A percentile compares a stretch with the other conserved stretches of the same genome.
Evolutionary conservation across 1,140 invertebrate genomes (phyloP).

Genomic region (Camponotus floridanus): DNA sequence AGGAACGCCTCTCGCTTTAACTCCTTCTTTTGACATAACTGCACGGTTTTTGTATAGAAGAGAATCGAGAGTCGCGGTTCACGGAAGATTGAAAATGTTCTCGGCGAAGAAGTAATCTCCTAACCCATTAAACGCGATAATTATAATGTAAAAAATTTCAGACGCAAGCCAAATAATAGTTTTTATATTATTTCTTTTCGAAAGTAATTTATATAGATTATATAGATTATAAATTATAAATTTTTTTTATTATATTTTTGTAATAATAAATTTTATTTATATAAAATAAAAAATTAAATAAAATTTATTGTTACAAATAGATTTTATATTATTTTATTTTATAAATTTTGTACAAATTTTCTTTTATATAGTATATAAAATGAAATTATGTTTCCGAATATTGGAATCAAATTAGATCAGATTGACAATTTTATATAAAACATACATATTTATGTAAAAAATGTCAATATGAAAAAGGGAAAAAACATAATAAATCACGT

Average conservation of each 20-base stretch:
- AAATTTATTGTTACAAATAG: too few relatives aligned
- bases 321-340: too few relatives aligned
- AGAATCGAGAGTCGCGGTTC: slow-evolving; percentile 29
- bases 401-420: background rate
- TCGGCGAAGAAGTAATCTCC: background rate
- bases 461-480: background rate
- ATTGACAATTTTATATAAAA: background rate
- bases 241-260: too few relatives aligned
- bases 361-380: too few relatives aligned
- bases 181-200: too few relatives aligned
- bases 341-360: too few relatives aligned
- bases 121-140: slow-evolving; percentile 14
- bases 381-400: too few relatives aligned
- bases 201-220: background rate
- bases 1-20: slow-evolving; percentile 45
- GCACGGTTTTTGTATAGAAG: slow-evolving; percentile 31
- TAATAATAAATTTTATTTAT: too few relatives aligned
- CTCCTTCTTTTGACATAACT: slow-evolving; percentile 27
- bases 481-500: background rate
- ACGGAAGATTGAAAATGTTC: slow-evolving; percentile 20
- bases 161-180: too few relatives aligned
- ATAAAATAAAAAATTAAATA: too few relatives aligned
- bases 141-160: slow-evolving; percentile 27
- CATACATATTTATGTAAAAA: too few relatives aligned
- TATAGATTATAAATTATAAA: too few relatives aligned